A percentile compares a stretch with the other conserved stretches of the same genome.
Evolutionary conservation across 64 coral and sea anemone genomes (phyloP).

Genomic region (Dendronephthya gigantea): DNA sequence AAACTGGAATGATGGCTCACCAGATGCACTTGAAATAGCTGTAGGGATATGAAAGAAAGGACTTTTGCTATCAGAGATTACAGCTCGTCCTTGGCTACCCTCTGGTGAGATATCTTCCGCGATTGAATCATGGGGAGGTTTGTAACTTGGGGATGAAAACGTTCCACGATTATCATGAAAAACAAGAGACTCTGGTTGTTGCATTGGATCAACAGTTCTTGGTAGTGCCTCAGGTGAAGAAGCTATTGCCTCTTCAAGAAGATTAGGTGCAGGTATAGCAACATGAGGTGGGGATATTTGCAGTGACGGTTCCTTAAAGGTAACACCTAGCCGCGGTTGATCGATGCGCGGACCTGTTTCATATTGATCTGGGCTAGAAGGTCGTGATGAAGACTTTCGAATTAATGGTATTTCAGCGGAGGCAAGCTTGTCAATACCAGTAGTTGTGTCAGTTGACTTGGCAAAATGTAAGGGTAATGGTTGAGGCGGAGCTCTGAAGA

Average conservation of each 20-base stretch:
- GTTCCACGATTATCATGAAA: not conserved
- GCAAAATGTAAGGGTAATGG: not conserved
- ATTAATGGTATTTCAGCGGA: not conserved
- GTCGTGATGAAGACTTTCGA: not conserved
- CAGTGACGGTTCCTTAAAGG: not conserved
- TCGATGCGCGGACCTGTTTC: not conserved
- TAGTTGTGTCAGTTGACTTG: not conserved
- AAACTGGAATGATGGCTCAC: not conserved
- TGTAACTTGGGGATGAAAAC: not conserved
- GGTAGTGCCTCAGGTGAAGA: not conserved
- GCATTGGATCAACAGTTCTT: not conserved
- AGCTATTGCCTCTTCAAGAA: too few species aligned
- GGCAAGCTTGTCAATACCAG: not conserved
- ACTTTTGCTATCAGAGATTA: not conserved
- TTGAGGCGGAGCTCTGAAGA: not conserved
- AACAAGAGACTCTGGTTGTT: not conserved
- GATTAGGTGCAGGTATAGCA: not conserved
- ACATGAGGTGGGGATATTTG: not conserved
- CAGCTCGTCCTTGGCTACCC: not conserved
- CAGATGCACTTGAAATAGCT: not conserved
- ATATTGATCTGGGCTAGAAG: not conserved
- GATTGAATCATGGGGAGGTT: not conserved
- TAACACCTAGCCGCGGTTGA: not conserved
- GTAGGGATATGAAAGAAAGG: not conserved
- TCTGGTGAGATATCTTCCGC: not conserved